Base-by-base conservation (phyloP, 2,888 invertebrate species). In the Aplocera efformata region DNA sequence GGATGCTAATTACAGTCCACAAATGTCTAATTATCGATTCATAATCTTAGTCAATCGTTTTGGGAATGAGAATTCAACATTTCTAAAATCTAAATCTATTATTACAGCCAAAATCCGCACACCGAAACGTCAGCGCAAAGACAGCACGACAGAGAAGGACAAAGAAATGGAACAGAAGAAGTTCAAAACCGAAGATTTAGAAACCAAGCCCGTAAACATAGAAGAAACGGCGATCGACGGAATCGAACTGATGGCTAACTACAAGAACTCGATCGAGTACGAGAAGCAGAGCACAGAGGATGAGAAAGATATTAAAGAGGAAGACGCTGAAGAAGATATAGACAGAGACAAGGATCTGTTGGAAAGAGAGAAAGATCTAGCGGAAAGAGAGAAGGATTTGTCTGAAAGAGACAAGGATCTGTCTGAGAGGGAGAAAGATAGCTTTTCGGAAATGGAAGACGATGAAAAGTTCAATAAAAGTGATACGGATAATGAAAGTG, bases 81-180 rank as follows among this genome's bases (percentile, higher is more conserved):
- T n/a, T n/a, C n/a, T n/a, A n/a, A n/a, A n/a, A n/a, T 22, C 20
- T 8, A 29, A 26, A 11, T 10, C 21, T 6, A 24, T 3, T 7
- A 10, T 29, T 58, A 36, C 57, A 80, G 79, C 72, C 0, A 79
- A 86, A 73, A 77, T 82, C 35, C 72, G 89, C 31, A 81, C 80
- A 22, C 72, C 85, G 2, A 83, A 84, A 62, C 83, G 92, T 29
- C 74, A 91, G 57, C 73, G 91, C 35, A 89, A 92, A 66, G 90
- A 92, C 72, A 89, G 93, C 75, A 72, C 85, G 0, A 73, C 81
- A 46, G 88, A 92, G 28, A 89, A 91, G 45, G 70, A 91, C 62
- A 70, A 82, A 52, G 86, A 86, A 10, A 6, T 48, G 1, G 74
- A 80, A 7, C 52, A 61, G 61, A 90, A 72, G 76, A 91, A 67